Evolutionary conservation across 2,113 vertebrate genomes (phyloP), one percentile per base, ranked within the genome.

Genomic region (Gymnorhina tibicen): DNA sequence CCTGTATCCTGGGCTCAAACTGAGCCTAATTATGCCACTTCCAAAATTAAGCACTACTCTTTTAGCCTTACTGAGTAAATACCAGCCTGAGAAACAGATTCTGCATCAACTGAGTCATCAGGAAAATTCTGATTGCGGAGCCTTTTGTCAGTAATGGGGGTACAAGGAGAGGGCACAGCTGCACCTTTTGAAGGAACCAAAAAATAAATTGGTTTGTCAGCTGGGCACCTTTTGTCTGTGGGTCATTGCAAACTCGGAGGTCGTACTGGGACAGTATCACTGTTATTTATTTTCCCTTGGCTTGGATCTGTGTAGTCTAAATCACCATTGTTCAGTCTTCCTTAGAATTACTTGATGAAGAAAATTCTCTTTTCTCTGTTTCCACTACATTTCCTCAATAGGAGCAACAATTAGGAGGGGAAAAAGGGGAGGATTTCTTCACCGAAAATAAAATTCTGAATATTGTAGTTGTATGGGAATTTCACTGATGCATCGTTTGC

Each of bases 1-100:
- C 77, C 77, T 67, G 22, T 70, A 55, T 37, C 30, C 93, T 56
- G 74, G 86, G 78, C 81, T 92, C 9, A 0, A 89, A 89, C 89
- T 37, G 63, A 68, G 84, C 81, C 91, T 93, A 89, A 93, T 93
- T 87, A 75, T 89, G 69, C 72, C 58, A 22, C 81, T 95, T 89
- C 91, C 74, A 89, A 92, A 97, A 96, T 92, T 91, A 93, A 96
- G 75, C 94, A 74, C 18, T 42, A 70, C 91, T 95, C 89, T 91
- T 94, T 93, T 74, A 90, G 95, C 70, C 76, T 81, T 33, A 15
- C 53, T 30, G 74, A 93, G 62, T 50, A 78, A 90, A 42, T 93
- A 46, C 39, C 75, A 95, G 77, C 73, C 93, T 0, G 16, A 77
- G 83, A 76, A 94, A 44, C 62, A 87, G 63, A 78, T 92, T 91